Conservation (phyloP, 2,113 vertebrate species). For the cattle (Bos taurus) region ARS-UCD2.0 NC_037332.1:16061501-16062000, state of each 20-base stretch:
- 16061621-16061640: not conserved
- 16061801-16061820: constrained; percentile 13
- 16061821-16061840: constrained; percentile 23
- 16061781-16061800: constrained; percentile 44
- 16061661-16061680: not conserved
- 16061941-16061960: not conserved
- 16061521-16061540: not conserved
- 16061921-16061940: not conserved
- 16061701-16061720: constrained; percentile 8
- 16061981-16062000: not conserved
- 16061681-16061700: not conserved
- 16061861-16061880: constrained; percentile 25
- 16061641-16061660: not conserved
- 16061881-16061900: not conserved
- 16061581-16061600: constrained; percentile 14
- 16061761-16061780: not conserved
- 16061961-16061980: not conserved
- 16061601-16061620: not conserved
- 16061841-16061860: constrained; percentile 1
- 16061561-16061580: not conserved
- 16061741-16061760: not conserved
- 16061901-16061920: not conserved
- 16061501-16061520: not conserved
- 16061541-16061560: not conserved
- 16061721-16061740: not conserved